Evolutionary conservation across 2,888 invertebrate species (phyloP).

Genomic region (Neoitamus cyanurus): DNA sequence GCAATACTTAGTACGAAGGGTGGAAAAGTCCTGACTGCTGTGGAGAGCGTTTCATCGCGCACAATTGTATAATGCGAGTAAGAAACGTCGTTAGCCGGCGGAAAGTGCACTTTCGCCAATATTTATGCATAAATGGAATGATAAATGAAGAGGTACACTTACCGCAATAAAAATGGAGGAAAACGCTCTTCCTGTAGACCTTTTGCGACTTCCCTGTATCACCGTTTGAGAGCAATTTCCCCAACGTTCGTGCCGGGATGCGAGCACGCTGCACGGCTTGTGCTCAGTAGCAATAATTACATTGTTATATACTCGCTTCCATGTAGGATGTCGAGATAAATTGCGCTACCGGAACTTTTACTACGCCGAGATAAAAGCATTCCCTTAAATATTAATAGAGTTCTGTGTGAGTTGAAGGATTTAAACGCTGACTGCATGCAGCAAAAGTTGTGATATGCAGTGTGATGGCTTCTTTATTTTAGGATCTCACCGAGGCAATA

Average conservation of each 20-base stretch:
- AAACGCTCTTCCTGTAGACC: slow-evolving; percentile 29
- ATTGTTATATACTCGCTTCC: slow-evolving; percentile 33
- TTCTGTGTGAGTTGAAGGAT: slow-evolving; percentile 36
- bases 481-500: slow-evolving; percentile 14
- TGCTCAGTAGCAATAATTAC: slow-evolving; percentile 37
- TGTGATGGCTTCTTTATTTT: slow-evolving; percentile 42
- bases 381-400: slow-evolving; percentile 46
- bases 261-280: not conserved
- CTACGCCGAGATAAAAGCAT: slow-evolving; percentile 43
- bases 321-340: slow-evolving; percentile 35
- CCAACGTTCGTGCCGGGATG: slow-evolving; percentile 5
- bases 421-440: slow-evolving; percentile 35
- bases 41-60: not conserved
- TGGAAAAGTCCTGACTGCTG: not conserved
- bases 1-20: no score
- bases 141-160: slow-evolving; percentile 40
- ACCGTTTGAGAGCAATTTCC: slow-evolving; percentile 27
- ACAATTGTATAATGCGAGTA: not conserved
- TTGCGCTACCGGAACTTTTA: slow-evolving; percentile 45
- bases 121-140: slow-evolving; percentile 33
- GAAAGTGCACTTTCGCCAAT: slow-evolving; percentile 14
- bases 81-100: not conserved
- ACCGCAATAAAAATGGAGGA: slow-evolving; percentile 21
- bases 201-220: slow-evolving; percentile 25
- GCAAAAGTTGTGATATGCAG: slow-evolving; percentile 38